phyloP scores from a whole-genome alignment of 2,113 vertebrate species.

The Picathartes gymnocephalus region DNA sequence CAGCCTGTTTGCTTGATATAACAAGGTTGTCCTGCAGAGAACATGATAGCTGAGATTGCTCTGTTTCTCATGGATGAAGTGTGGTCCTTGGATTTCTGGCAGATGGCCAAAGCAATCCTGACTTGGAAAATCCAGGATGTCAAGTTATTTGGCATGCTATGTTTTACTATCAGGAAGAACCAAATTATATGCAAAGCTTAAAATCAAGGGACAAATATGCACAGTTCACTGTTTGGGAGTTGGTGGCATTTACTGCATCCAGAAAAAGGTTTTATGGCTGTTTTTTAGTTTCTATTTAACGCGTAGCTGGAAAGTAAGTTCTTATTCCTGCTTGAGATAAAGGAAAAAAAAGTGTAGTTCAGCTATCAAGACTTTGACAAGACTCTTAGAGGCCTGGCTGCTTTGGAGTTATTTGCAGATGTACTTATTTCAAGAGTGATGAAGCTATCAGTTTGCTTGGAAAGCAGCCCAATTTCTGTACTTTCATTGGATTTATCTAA shows the following conservation, averaged over 20 bases:
- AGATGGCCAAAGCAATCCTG: background rate
- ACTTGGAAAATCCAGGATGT: background rate
- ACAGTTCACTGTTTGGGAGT: background rate
- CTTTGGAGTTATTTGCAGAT: background rate
- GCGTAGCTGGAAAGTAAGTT: background rate
- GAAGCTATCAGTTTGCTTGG: background rate
- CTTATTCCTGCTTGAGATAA: background rate
- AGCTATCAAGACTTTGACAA: background rate
- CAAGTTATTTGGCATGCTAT: background rate
- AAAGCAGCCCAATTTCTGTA: background rate
- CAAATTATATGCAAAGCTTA: background rate
- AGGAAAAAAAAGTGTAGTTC: background rate
- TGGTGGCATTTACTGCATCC: background rate
- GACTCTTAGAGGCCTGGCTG: background rate
- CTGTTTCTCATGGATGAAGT: background rate
- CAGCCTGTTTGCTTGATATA: background rate
- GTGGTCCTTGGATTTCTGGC: background rate
- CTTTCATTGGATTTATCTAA: background rate
- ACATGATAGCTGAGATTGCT: background rate
- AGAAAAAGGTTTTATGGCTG: background rate
- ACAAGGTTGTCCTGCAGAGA: background rate
- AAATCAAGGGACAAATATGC: background rate
- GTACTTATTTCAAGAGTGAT: background rate
- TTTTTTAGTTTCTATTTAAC: background rate
- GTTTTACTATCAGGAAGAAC: background rate